These are phyloP conservation scores for Mimas tiliae DNA, from an alignment of 2,888 invertebrate species.

Conservation along the genomic window DNA sequence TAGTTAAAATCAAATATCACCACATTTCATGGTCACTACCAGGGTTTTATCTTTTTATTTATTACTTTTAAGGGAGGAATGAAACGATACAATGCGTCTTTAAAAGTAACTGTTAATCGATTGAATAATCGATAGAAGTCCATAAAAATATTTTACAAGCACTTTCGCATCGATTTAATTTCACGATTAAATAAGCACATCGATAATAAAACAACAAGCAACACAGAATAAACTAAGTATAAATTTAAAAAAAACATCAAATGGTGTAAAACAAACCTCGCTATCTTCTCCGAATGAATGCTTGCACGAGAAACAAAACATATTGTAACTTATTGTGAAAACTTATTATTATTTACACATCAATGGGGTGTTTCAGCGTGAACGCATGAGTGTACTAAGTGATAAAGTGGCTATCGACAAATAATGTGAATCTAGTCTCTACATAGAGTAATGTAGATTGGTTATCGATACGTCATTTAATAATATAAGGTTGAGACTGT, in stretches of 20 bases:
- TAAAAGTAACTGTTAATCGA: not conserved
- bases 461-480: too few relatives aligned
- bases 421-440: not conserved
- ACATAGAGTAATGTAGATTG: not conserved
- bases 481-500: too few relatives aligned
- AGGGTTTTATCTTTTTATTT: too few relatives aligned
- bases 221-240: constrained; percentile 24
- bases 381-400: not conserved
- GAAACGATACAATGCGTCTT: not conserved
- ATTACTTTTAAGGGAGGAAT: too few relatives aligned
- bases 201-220: constrained; percentile 23
- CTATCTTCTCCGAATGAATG: constrained; percentile 86
- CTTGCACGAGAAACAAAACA: constrained; percentile 76
- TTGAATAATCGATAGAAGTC: not conserved
- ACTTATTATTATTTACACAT: constrained; percentile 25
- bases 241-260: constrained; percentile 25
- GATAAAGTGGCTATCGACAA: constrained; percentile 16
- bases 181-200: constrained; percentile 25
- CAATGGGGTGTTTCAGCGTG: constrained; percentile 16
- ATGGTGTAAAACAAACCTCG: constrained; percentile 78
- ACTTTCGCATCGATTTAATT: not conserved
- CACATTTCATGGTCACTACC: too few relatives aligned
- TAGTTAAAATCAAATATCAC: too few relatives aligned
- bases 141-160: not conserved
- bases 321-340: constrained; percentile 44